Conservation (phyloP, 2,888 invertebrate species). For the Leucophenga maculata region DNA sequence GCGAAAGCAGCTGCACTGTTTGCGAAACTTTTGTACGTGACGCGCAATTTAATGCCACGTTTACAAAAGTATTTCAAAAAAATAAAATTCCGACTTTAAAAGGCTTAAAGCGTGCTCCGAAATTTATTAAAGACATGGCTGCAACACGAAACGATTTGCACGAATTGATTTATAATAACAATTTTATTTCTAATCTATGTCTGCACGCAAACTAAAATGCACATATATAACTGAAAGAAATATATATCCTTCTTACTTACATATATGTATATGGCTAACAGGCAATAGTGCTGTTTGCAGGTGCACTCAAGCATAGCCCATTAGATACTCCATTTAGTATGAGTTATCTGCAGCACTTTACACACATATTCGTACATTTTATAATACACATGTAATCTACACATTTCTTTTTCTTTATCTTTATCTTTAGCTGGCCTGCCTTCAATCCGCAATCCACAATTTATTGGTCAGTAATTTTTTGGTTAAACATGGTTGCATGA, state of each 20-base stretch:
- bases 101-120: neutral
- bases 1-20: too few relatives aligned
- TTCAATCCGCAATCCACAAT: conserved; percentile 25
- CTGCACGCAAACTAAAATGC: conserved; percentile 16
- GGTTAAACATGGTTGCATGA: conserved; percentile 34
- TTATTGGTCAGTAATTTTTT: conserved; percentile 37
- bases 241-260: too few relatives aligned
- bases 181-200: conserved; percentile 22
- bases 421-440: neutral
- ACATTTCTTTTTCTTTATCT: neutral
- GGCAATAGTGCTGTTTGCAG: conserved; percentile 14
- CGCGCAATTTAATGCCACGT: neutral
- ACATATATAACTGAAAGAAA: neutral
- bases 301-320: conserved; percentile 29
- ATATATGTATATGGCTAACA: neutral
- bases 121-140: neutral
- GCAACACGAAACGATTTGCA: conserved; percentile 4
- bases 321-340: conserved; percentile 17
- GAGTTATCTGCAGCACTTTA: neutral
- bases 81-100: neutral
- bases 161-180: conserved; percentile 27
- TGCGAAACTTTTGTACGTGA: neutral
- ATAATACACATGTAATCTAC: neutral
- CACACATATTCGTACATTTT: too few relatives aligned
- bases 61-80: too few relatives aligned